Evolutionary conservation across 1,140 invertebrate species (phyloP).

Genomic region (Drosophila insularis): DNA sequence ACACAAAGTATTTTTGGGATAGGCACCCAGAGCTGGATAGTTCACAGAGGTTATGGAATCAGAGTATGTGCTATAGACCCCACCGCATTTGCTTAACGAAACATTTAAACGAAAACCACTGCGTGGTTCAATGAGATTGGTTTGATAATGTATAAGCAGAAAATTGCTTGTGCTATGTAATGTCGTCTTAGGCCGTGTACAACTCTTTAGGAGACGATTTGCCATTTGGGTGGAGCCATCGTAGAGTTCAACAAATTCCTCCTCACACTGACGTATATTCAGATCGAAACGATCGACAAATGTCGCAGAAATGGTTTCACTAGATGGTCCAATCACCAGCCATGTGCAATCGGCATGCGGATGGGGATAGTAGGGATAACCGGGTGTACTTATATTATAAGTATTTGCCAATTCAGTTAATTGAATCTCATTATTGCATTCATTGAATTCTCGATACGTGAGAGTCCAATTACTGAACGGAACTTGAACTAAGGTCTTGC

Average conservation of each 20-base stretch:
- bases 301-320: conserved; percentile 88
- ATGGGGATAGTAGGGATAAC: conserved; percentile 90
- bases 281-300: conserved; percentile 90
- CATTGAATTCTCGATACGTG: conserved; percentile 67
- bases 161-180: conserved; percentile 84
- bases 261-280: conserved; percentile 83
- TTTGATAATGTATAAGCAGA: conserved; percentile 89
- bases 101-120: conserved; percentile 91
- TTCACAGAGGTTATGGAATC: conserved; percentile 84
- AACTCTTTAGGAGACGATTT: conserved; percentile 85
- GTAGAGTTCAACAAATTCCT: conserved; percentile 89
- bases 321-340: conserved; percentile 87
- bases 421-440: conserved; percentile 74
- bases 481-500: too few species aligned
- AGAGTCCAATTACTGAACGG: conserved; percentile 44
- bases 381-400: conserved; percentile 87
- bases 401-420: conserved; percentile 66
- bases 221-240: conserved; percentile 89
- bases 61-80: conserved; percentile 80
- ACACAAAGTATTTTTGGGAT: conserved; percentile 84
- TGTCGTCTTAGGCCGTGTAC: conserved; percentile 83
- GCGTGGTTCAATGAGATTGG: conserved; percentile 86
- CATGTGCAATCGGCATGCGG: conserved; percentile 92
- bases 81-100: conserved; percentile 86
- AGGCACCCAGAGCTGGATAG: conserved; percentile 83